phyloP scores from a whole-genome alignment of 1,140 invertebrate species.

The Coptotermes formosanus region DNA sequence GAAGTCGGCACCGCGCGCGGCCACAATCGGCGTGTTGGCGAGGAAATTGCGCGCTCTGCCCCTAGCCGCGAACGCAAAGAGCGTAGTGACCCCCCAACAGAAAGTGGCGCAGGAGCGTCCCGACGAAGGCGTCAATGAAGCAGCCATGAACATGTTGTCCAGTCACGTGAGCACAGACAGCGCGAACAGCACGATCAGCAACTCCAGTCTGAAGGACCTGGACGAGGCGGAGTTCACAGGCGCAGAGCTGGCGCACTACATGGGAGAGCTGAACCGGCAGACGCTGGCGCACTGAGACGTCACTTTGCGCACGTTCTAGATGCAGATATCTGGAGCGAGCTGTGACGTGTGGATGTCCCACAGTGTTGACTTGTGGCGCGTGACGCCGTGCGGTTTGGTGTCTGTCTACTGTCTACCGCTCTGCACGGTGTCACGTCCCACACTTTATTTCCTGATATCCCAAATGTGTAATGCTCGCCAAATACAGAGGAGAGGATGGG shows the following conservation, averaged over 20 bases:
- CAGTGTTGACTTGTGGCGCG: no score
- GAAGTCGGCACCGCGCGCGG: neutral
- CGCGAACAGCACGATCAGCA: slow-evolving; percentile 59
- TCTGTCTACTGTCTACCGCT: no score
- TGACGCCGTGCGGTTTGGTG: no score
- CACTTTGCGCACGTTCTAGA: no score
- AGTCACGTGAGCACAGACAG: slow-evolving; percentile 46
- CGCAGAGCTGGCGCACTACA: slow-evolving; percentile 60
- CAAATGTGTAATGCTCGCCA: no score
- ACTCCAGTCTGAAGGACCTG: slow-evolving; percentile 68
- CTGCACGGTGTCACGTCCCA: no score
- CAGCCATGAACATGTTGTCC: slow-evolving; percentile 37
- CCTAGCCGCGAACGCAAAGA: neutral
- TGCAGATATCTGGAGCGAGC: no score
- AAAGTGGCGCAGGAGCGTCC: neutral
- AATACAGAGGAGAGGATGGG: no score
- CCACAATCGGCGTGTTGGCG: neutral
- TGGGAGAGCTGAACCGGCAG: slow-evolving; percentile 59
- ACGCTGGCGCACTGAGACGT: neutral
- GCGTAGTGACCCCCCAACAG: neutral
- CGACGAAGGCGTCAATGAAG: slow-evolving; percentile 27
- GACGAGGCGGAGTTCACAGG: slow-evolving; percentile 64
- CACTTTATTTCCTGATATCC: no score
- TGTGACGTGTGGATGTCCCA: no score
- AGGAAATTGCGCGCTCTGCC: neutral